phyloP scores from a whole-genome alignment of 2,888 invertebrate genomes.

The Sarcophaga caerulescens region DNA sequence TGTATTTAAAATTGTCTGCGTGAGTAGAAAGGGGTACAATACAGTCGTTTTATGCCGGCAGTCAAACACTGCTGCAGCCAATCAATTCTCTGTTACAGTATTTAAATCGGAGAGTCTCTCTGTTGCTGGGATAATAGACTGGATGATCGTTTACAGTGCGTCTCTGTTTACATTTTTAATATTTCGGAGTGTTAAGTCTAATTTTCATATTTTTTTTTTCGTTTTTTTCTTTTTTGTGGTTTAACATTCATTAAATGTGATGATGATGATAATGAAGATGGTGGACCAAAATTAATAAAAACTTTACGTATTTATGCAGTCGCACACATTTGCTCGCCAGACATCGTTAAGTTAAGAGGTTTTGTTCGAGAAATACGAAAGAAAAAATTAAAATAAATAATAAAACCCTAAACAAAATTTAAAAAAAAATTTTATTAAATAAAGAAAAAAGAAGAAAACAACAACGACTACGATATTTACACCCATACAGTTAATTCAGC shows the following conservation, averaged over 20 bases:
- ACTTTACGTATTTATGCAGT: slow-evolving; percentile 49
- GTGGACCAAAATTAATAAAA: slow-evolving; percentile 66
- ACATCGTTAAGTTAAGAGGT: slow-evolving; percentile 60
- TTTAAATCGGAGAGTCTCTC: neutral
- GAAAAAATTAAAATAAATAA: slow-evolving; percentile 28
- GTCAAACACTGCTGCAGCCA: neutral
- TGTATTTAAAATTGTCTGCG: no score
- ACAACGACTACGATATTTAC: neutral
- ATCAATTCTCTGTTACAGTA: neutral
- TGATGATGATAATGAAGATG: slow-evolving; percentile 15
- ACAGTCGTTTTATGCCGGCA: neutral
- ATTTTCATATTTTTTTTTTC: neutral
- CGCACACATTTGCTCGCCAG: slow-evolving; percentile 60
- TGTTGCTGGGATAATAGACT: neutral
- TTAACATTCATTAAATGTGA: slow-evolving; percentile 10
- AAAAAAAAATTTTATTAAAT: neutral
- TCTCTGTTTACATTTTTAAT: slow-evolving; percentile 30
- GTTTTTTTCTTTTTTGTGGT: slow-evolving; percentile 5
- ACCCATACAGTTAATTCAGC: neutral
- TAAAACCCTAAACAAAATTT: neutral
- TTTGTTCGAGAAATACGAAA: slow-evolving; percentile 38
- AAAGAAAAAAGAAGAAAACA: slow-evolving; percentile 3
- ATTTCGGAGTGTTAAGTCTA: neutral
- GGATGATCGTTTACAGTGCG: neutral
- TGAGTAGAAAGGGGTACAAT: neutral